Conservation (phyloP, 2,797 vertebrate species). For the Sciurus carolinensis region DNA sequence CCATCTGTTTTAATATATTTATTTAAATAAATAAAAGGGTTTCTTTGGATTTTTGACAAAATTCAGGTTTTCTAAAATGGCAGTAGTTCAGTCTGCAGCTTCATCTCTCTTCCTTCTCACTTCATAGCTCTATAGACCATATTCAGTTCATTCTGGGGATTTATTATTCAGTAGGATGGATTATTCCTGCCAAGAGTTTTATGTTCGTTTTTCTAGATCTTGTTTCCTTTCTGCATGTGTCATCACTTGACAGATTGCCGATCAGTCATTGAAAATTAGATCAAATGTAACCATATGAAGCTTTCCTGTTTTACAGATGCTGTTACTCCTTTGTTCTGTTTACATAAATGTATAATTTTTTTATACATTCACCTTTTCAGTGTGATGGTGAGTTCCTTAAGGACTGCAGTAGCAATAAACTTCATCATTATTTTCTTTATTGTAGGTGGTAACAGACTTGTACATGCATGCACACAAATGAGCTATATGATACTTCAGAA, state of each 20-base stretch:
- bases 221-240: not conserved
- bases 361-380: not conserved
- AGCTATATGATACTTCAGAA: not conserved
- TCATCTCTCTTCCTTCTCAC: not conserved
- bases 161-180: not conserved
- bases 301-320: not conserved
- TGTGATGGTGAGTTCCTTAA: not conserved
- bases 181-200: not conserved
- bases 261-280: slow-evolving; percentile 32
- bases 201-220: not conserved
- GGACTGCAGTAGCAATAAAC: not conserved
- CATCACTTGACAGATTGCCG: slow-evolving; percentile 29
- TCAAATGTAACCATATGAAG: not conserved
- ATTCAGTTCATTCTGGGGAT: not conserved
- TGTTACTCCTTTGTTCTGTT: not conserved
- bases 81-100: not conserved
- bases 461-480: not conserved
- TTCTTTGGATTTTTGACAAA: not conserved
- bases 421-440: not conserved
- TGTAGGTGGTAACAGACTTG: not conserved
- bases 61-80: not conserved
- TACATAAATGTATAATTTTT: slow-evolving; percentile 1
- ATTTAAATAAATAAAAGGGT: not conserved
- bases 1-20: not conserved
- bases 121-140: not conserved